phyloP scores from a whole-genome alignment of 2,113 vertebrate species.

The Ursus arctos region DNA sequence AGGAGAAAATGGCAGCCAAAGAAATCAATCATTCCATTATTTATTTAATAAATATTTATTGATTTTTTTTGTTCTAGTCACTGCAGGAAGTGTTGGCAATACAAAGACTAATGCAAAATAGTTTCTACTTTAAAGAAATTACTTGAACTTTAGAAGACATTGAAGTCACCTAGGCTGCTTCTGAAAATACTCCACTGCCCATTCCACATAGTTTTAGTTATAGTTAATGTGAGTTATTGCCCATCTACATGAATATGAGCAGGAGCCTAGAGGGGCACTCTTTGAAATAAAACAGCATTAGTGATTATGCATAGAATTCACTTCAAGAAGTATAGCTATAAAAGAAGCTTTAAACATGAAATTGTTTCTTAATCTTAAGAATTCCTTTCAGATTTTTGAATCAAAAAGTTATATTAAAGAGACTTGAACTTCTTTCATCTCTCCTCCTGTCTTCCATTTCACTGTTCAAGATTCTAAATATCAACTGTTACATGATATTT shows the following conservation, averaged over 20 bases:
- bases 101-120: background rate
- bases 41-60: conserved; percentile 15
- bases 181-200: background rate
- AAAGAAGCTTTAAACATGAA: background rate
- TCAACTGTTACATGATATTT: background rate
- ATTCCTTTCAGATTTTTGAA: background rate
- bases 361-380: background rate
- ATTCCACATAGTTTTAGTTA: background rate
- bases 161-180: background rate
- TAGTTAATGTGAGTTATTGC: background rate
- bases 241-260: background rate
- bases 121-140: background rate
- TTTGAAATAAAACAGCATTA: background rate
- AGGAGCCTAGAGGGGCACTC: accelerated
- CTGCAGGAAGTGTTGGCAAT: background rate
- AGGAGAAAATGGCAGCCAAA: background rate
- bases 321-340: background rate
- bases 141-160: background rate
- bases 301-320: background rate
- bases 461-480: background rate
- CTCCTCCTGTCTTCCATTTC: background rate
- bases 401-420: background rate
- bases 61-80: background rate
- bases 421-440: background rate
- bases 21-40: background rate